Evolutionary conservation across 1,140 invertebrate genomes (phyloP).

Genomic region (Lucilia cuprina): DNA sequence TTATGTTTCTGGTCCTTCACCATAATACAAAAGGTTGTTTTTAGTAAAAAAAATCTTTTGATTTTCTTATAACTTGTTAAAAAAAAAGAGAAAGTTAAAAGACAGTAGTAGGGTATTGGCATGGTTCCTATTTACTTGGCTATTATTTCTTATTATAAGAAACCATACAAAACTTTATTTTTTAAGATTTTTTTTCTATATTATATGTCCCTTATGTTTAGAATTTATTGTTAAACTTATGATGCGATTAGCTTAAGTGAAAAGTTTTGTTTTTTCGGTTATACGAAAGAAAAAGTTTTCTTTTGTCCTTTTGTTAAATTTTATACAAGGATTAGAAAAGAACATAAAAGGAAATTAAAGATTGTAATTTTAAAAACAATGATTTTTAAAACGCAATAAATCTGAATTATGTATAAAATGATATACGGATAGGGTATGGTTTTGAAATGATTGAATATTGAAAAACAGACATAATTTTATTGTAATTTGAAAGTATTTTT

Average conservation of each 20-base stretch:
- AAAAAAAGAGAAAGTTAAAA: neutral
- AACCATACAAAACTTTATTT: neutral
- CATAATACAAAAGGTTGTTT: neutral
- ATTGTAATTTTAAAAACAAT: too few species aligned
- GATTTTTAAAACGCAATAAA: too few species aligned
- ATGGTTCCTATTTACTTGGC: neutral
- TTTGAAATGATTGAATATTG: too few species aligned
- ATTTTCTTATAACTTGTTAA: neutral
- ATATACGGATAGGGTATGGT: too few species aligned
- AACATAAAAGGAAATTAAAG: neutral
- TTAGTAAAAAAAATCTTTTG: neutral
- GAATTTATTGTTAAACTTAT: conserved; percentile 24
- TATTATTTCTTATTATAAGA: neutral
- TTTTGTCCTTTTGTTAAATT: neutral
- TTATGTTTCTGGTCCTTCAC: neutral
- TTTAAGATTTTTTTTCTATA: neutral
- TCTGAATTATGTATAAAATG: too few species aligned
- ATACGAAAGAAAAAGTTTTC: neutral
- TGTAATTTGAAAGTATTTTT: too few species aligned
- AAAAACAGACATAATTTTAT: too few species aligned
- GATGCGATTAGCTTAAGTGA: conserved; percentile 27
- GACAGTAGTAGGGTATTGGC: neutral
- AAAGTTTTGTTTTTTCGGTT: neutral
- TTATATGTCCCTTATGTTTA: conserved; percentile 6
- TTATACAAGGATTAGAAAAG: neutral